phyloP scores from a whole-genome alignment of 2,113 vertebrate species.

The Sapajus apella region DNA sequence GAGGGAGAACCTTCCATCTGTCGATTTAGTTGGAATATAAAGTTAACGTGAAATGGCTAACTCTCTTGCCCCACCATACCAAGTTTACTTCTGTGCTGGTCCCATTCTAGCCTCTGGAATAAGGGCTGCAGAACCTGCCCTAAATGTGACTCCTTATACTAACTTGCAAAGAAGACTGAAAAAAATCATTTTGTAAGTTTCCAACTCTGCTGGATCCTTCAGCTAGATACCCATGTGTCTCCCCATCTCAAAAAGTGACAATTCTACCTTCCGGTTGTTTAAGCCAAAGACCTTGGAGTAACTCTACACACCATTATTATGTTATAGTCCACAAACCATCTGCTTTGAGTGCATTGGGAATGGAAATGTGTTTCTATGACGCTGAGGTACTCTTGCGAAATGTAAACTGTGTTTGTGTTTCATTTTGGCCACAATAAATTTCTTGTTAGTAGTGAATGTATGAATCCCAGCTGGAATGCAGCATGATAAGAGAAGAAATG shows the following conservation, averaged over 20 bases:
- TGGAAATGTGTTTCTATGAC: not conserved
- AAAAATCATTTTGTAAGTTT: not conserved
- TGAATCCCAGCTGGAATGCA: not conserved
- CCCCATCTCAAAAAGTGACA: not conserved
- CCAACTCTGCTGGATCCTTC: not conserved
- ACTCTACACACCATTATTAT: not conserved
- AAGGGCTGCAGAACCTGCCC: no score
- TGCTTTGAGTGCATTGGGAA: not conserved
- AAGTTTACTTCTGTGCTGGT: not conserved
- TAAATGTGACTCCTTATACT: fast-evolving
- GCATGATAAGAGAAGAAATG: not conserved
- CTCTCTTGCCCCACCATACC: no score
- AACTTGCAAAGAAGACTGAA: not conserved
- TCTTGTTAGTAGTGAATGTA: not conserved
- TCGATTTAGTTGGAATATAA: not conserved
- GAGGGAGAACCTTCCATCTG: no score
- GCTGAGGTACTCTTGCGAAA: not conserved
- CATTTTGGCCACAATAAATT: not conserved
- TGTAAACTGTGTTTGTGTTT: not conserved
- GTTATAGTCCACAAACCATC: not conserved
- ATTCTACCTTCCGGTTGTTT: not conserved
- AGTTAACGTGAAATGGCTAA: not conserved
- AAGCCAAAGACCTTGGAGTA: not conserved
- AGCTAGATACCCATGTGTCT: not conserved
- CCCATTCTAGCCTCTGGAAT: not conserved